Conservation (phyloP, 92 coral and sea anemone genomes). For the Zoanthus sociatus region DNA sequence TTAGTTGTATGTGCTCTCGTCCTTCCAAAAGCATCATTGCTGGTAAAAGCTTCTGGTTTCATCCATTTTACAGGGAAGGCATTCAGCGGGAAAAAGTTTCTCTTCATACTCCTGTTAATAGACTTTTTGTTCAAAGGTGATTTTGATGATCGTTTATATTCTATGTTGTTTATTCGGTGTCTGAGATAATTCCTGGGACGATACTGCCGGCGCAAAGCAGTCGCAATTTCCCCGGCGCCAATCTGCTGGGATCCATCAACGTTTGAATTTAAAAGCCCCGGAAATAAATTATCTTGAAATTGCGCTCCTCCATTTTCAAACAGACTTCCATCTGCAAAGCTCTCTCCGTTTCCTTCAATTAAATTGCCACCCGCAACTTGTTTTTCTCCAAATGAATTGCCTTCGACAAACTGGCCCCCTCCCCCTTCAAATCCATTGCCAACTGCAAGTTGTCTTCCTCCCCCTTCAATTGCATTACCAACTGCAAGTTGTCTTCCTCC, state of each 20-base stretch:
- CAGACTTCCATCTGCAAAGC: not conserved
- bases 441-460: not conserved
- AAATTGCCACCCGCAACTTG: not conserved
- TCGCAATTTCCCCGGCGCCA: constrained; percentile 38
- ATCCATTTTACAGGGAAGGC: not conserved
- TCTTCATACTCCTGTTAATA: not conserved
- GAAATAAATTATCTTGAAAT: not conserved
- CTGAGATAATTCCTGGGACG: not conserved
- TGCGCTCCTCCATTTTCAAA: not conserved
- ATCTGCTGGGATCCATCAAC: constrained; percentile 34
- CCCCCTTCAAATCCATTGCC: not conserved
- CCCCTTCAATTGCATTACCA: not conserved
- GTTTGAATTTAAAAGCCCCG: constrained; percentile 25
- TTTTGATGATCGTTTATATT: not conserved
- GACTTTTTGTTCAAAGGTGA: not conserved
- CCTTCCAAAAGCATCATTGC: not conserved
- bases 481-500: too few species aligned
- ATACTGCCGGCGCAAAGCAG: constrained; percentile 1
- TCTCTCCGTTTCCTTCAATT: not conserved
- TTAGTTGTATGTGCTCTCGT: too few species aligned
- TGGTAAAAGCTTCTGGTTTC: not conserved
- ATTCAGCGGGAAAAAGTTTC: not conserved
- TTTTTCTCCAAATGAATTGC: not conserved
- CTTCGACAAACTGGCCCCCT: not conserved
- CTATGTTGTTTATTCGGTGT: not conserved